A percentile compares a stretch with the other conserved stretches of the same genome.
These are phyloP conservation scores for Ophonus ardosiacus DNA, from an alignment of 2,888 invertebrate genomes.

Conservation along the genomic window DNA sequence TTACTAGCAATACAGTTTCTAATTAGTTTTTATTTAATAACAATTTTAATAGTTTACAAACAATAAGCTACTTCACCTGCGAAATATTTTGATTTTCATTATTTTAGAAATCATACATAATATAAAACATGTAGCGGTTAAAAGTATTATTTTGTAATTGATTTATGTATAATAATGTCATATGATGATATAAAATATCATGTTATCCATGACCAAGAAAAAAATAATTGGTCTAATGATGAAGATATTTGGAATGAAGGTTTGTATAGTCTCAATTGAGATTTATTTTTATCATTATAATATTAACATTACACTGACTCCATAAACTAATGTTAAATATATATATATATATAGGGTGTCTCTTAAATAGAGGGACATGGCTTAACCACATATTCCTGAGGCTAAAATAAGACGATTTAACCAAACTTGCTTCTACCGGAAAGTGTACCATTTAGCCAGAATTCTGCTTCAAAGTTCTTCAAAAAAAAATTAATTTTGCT, in stretches of 20 bases:
- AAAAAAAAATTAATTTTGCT: too few species aligned
- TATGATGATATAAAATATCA: neutral
- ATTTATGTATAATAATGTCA: neutral
- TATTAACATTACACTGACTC: neutral
- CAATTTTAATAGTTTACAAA: neutral
- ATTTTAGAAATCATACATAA: neutral
- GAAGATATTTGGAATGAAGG: slow-evolving; percentile 18
- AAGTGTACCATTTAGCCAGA: too few species aligned
- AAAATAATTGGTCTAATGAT: neutral
- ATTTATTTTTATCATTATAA: neutral
- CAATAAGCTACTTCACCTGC: too few species aligned
- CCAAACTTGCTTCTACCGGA: too few species aligned
- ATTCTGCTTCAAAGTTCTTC: too few species aligned
- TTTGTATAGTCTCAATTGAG: neutral
- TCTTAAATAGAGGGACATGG: too few species aligned
- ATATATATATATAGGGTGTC: neutral
- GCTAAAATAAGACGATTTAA: too few species aligned
- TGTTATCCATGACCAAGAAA: neutral
- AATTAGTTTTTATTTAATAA: neutral
- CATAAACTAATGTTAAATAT: neutral
- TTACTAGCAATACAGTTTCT: neutral
- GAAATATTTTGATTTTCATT: neutral
- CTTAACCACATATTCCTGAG: too few species aligned
- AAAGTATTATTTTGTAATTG: neutral
- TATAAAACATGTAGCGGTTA: neutral